Evolutionary conservation across 1,140 invertebrate species (phyloP).

Genomic region (Galleria mellonella): DNA sequence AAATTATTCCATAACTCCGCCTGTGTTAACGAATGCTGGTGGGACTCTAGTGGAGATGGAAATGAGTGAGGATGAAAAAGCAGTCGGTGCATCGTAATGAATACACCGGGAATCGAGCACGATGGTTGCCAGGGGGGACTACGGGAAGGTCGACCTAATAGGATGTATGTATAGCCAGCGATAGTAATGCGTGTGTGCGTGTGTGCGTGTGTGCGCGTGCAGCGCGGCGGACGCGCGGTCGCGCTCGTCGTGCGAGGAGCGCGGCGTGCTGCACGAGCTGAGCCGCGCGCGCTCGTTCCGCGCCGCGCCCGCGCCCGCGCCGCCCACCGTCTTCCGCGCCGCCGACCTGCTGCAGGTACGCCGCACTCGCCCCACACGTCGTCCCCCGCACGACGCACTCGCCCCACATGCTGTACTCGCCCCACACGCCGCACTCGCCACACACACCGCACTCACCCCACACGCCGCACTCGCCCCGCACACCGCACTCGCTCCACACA

Average conservation of each 20-base stretch:
- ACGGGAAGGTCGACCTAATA: too few species aligned
- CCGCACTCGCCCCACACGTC: too few species aligned
- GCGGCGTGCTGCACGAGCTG: slow-evolving; percentile 79
- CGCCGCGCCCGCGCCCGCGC: slow-evolving; percentile 82
- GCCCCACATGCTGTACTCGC: background rate
- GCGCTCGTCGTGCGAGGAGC: slow-evolving; percentile 12
- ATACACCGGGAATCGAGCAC: too few species aligned
- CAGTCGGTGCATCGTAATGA: too few species aligned
- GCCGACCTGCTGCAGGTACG: slow-evolving; percentile 86
- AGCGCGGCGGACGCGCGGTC: slow-evolving; percentile 22
- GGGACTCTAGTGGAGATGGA: too few species aligned
- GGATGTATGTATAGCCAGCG: too few species aligned
- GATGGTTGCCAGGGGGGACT: too few species aligned
- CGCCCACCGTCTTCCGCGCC: slow-evolving; percentile 90
- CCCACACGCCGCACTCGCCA: background rate
- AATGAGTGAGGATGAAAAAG: too few species aligned
- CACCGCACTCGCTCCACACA: too few species aligned
- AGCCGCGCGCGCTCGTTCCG: slow-evolving; percentile 91
- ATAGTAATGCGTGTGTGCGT: too few species aligned
- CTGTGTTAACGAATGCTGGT: too few species aligned
- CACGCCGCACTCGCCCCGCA: background rate
- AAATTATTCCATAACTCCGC: too few species aligned
- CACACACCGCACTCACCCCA: background rate
- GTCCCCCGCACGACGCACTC: background rate
- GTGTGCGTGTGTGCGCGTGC: background rate